Evolutionary conservation across 1,140 invertebrate genomes (phyloP), one percentile per base, ranked within the genome.

Genomic region (Pissodes strobi): DNA sequence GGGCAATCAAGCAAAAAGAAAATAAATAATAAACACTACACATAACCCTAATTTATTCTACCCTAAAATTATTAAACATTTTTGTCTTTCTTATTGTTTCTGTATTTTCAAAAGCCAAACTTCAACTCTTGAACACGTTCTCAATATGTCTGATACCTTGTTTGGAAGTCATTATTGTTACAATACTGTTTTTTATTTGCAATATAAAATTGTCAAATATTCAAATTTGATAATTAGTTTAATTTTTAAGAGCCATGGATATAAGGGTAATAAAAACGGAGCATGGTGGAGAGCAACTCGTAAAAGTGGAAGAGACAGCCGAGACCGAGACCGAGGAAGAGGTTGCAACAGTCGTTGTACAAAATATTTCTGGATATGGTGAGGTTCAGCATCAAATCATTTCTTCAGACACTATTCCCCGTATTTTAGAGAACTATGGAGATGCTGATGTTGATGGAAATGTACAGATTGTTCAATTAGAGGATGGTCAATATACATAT

Each of bases 361-460:
- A 10, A 27, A n/a, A n/a, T n/a, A n/a, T n/a, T n/a, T n/a, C n/a
- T n/a, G 5, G 55, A 22, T 8, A 4, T 43, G 3, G 55, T 18
- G 39, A 46, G 12, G 51, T 48, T 13, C 39, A 53, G 9, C 18
- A 59, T 25, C 19, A 49, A 41, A 15, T 48, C 2, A 13, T 17
- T 6, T 21, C 17, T 8, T 22, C 22, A 12, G 19, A 64, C 9
- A 48, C 43, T 25, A 38, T 46, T 49, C 65, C 71, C 15, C 41
- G 68, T 10, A 49, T 73, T 12, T 37, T 71, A 38, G 58, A 69
- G 18, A 45, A 62, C 18, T 69, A 52, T 19, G 15, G 9, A 27
- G 45, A 52, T 25, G 51, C 61, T 23, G 71, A 75, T 55, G 69
- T 71, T 8, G 72, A 77, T 73, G 74, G 74, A 21, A 75, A 75